Base-by-base conservation (phyloP, 2,888 invertebrate species). In the Idaea straminata region DNA sequence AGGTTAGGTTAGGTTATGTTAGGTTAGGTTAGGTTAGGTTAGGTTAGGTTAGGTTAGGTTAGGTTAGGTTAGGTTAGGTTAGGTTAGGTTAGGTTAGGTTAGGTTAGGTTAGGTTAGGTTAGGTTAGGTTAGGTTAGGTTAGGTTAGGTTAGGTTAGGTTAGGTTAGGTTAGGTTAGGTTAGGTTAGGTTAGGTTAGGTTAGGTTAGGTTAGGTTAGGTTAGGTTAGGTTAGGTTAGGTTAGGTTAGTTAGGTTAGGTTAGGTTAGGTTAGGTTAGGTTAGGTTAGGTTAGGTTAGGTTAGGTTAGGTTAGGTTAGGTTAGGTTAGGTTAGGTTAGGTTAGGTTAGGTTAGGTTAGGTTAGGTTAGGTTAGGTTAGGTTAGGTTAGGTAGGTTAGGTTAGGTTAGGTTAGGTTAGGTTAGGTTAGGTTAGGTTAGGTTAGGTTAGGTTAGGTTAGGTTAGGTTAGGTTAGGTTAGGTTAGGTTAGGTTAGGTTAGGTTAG, bases 341-440 rank as follows among this genome's bases (percentile, higher is more conserved):
- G 64, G 68, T 64, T 68, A 65, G 64, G 65, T 65, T 68, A 36
- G 36, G 36, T 36, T 36, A 66, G 66, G 69, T 66, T 69, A 67
- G 69, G 63, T 68, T 68, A 68, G 68, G 68, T 70, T 70, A 69
- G 69, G 69, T 69, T 69, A 69, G 69, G 69, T 69, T 69, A 69
- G 69, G 69, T 69, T 69, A 69, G 69, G 69, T 69, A 69, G 66
- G 69, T 69, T 67, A 69, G 69, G 69, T 69, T 66, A 69, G 70
- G 69, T 70, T 72, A 69, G 70, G 72, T 70, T 70, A 69, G 72
- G 72, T 72, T 72, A 66, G 66, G 66, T 66, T 66, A 66, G 66
- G 66, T 66, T 66, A 65, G 65, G 67, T 64, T 67, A 62, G 62
- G 62, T 61, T 61, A 69, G 69, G 71, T 69, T 71, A 68, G 69